Base-by-base conservation (phyloP, 2,797 vertebrate species). In the Rhodeus uyekii region DNA sequence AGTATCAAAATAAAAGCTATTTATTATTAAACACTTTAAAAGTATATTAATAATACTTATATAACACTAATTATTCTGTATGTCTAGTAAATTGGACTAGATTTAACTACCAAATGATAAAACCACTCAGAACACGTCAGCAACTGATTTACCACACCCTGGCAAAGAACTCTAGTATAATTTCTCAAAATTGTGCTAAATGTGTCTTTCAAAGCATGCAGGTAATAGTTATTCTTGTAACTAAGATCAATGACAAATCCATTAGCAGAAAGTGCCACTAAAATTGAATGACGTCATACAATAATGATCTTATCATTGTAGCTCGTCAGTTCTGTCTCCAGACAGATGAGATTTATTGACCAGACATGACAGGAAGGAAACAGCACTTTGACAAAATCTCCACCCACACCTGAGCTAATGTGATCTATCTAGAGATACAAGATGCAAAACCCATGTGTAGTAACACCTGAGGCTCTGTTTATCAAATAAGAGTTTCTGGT, bases 251-350 rank as follows among this genome's bases (percentile, higher is more conserved):
- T 58, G 8, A 75, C 24, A 58, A 75, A 75, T 27, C 36, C 72
- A 58, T 75, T 58, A 75, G 72, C n/a, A 58, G 34, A 76, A 63
- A 48, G 60, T 46, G 75, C 24, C 39, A 46, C 58, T 77, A 48
- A 64, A 46, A 63, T 63, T 32, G 27, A 63, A 77, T 77, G 58
- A 81, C 44, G 34, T 34, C 60, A 63, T 39, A 24, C 22, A 72
- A 75, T 64, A 75, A 55, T 6, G 60, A 74, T 73, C n/a, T 74
- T 38, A 75, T 81, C 60, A 39, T 16, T 55, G 32, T 64, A 13
- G 46, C 42, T 55, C 16, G 0, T 22, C 42, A 50, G 34, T 34
- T 13, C 44, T 18, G 42, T 44, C 80, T 81, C 32, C 58, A 75
- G 60, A 75, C 46, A 53, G 60, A 39, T 65, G 69, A 14, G 55